Conservation (phyloP, 2,888 invertebrate genomes). For the Drosophila multiciliata region DNA sequence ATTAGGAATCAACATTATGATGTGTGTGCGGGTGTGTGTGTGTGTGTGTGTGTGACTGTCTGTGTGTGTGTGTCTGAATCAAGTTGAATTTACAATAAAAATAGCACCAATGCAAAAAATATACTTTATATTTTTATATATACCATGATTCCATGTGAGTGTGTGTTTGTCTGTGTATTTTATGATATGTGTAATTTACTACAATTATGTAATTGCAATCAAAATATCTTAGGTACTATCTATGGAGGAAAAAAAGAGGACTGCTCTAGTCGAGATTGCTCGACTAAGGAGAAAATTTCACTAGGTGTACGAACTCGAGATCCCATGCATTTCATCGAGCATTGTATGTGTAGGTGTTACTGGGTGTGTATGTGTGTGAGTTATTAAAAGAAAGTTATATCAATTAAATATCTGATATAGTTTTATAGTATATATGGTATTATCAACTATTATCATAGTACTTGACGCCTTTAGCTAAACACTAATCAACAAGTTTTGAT, state of each 20-base stretch:
- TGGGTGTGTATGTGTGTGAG: slow-evolving; percentile 2
- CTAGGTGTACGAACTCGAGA: slow-evolving; percentile 32
- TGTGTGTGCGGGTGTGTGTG: slow-evolving; percentile 7
- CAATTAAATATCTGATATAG: slow-evolving; percentile 8
- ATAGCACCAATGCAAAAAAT: slow-evolving; percentile 73
- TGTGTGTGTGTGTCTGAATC: slow-evolving; percentile 17
- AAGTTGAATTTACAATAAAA: slow-evolving; percentile 63
- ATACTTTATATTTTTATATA: slow-evolving; percentile 25
- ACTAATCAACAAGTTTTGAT: slow-evolving; percentile 66
- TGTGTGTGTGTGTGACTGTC: slow-evolving; percentile 18
- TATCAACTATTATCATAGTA: slow-evolving; percentile 15
- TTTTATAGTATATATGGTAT: slow-evolving; percentile 6
- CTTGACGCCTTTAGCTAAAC: slow-evolving; percentile 54
- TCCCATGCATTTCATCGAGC: too few species aligned
- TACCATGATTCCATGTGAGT: slow-evolving; percentile 16
- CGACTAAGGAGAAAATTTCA: slow-evolving; percentile 13
- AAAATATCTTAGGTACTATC: slow-evolving; percentile 22
- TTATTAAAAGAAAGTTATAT: slow-evolving; percentile 9
- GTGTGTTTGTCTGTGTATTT: slow-evolving; percentile 26
- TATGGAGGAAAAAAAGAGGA: neutral
- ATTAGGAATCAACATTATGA: slow-evolving; percentile 41
- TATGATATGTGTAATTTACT: slow-evolving; percentile 70
- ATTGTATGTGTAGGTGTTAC: neutral
- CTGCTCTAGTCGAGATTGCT: neutral
- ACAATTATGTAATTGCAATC: slow-evolving; percentile 47